Evolutionary conservation across 2,113 vertebrate species (phyloP).

Genomic region (Dendropsophus ebraccatus): DNA sequence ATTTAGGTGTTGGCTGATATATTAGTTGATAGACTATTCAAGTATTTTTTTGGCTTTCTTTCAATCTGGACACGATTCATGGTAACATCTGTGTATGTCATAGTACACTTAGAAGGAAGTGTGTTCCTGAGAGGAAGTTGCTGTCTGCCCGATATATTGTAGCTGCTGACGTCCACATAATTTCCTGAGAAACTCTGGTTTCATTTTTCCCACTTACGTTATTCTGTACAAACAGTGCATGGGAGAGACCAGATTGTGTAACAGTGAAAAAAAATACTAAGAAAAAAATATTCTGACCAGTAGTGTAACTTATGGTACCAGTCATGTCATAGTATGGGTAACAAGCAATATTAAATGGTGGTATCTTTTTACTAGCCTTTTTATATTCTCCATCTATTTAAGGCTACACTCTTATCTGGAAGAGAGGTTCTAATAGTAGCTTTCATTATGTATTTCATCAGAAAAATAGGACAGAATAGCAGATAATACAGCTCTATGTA

Average conservation of each 20-base stretch:
- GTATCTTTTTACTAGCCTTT: no score
- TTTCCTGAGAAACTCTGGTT: constrained; percentile 20
- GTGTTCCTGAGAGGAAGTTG: constrained; percentile 61
- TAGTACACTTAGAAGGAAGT: constrained; percentile 55
- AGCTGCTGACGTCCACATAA: constrained; percentile 18
- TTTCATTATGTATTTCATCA: no score
- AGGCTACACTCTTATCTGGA: no score
- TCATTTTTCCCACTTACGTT: neutral
- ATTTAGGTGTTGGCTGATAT: no score
- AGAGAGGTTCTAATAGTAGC: no score
- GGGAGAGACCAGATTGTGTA: neutral
- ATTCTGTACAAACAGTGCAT: neutral
- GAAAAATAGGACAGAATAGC: no score
- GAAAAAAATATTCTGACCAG: no score
- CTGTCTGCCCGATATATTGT: constrained; percentile 54
- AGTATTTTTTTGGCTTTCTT: neutral
- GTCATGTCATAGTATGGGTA: neutral
- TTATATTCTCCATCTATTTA: no score
- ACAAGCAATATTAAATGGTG: neutral
- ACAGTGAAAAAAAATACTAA: neutral
- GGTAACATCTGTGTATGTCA: constrained; percentile 54
- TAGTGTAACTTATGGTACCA: no score
- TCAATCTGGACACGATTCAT: neutral
- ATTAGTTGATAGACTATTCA: no score
- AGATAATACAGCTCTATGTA: no score